Conservation (phyloP, 2,113 vertebrate species). For the Hippocampus comes region DNA sequence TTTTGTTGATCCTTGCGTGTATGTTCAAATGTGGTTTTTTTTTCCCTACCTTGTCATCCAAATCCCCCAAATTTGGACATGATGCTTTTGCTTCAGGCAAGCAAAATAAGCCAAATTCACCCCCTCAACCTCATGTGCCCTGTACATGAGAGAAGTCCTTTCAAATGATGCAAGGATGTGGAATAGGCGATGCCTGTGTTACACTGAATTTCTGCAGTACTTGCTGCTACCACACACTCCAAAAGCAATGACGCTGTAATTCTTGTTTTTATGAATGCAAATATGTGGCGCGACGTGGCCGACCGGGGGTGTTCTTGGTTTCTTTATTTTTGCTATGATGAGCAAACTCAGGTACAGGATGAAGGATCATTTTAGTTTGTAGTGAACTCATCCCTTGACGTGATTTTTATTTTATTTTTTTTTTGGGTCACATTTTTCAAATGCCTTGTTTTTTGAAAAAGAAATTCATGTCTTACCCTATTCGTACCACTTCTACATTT, state of each 20-base stretch:
- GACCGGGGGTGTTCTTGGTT: constrained; percentile 23
- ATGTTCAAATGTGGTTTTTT: background rate
- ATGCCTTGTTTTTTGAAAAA: constrained; percentile 55
- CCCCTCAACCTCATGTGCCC: background rate
- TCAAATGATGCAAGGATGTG: constrained; percentile 16
- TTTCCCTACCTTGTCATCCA: background rate
- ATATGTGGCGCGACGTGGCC: constrained; percentile 13
- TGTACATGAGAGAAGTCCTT: constrained; percentile 6
- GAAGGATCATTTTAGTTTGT: constrained; percentile 30
- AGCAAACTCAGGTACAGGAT: constrained; percentile 62
- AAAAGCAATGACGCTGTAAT: constrained; percentile 32
- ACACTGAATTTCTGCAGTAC: constrained; percentile 7
- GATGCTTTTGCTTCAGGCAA: background rate
- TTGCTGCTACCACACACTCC: constrained; percentile 22
- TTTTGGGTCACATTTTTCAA: constrained; percentile 47
- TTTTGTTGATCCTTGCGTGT: constrained; percentile 37
- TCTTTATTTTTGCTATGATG: constrained; percentile 29
- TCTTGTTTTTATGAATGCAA: constrained; percentile 14
- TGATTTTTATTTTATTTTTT: constrained; percentile 9
- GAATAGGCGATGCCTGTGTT: constrained; percentile 8
- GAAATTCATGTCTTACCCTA: constrained; percentile 30
- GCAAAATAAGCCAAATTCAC: background rate
- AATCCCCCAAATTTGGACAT: background rate
- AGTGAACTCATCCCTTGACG: constrained; percentile 28
- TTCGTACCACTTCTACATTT: constrained; percentile 27